Conservation (phyloP, 2,888 invertebrate genomes). For the Aromia moschata region DNA sequence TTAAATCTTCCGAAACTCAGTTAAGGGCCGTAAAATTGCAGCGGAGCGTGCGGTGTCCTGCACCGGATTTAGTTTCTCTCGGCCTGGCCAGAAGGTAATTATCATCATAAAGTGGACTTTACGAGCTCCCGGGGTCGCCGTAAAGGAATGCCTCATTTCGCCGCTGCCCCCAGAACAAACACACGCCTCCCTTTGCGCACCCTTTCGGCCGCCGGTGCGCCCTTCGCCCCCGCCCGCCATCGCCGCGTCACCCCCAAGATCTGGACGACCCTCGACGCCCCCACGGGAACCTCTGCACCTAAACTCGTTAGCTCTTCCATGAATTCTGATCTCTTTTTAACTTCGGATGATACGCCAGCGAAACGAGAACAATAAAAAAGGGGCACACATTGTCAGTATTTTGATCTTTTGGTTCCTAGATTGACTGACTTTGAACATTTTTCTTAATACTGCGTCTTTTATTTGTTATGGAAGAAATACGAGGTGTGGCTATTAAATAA, state of each 20-base stretch:
- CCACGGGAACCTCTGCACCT: conserved; percentile 57
- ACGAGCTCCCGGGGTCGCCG: conserved; percentile 60
- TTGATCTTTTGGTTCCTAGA: too few relatives aligned
- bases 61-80: conserved; percentile 22
- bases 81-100: conserved; percentile 57
- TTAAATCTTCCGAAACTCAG: neutral
- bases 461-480: too few relatives aligned
- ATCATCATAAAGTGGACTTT: conserved; percentile 65
- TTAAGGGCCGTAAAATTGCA: conserved; percentile 6
- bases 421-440: too few relatives aligned
- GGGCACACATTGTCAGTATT: too few relatives aligned
- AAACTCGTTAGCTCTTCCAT: conserved; percentile 61
- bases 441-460: too few relatives aligned
- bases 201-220: conserved; percentile 38
- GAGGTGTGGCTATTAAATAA: too few relatives aligned
- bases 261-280: conserved; percentile 42
- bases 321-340: conserved; percentile 58
- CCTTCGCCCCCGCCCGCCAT: too few relatives aligned
- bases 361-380: too few relatives aligned
- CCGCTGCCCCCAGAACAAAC: conserved; percentile 54
- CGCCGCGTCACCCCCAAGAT: conserved; percentile 47
- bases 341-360: conserved; percentile 51
- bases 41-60: conserved; percentile 9
- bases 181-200: conserved; percentile 46
- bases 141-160: conserved; percentile 62